Percentiles rank a stretch among this genome's conserved stretches.
These are phyloP conservation scores for Edolisoma coerulescens DNA, from an alignment of 2,113 vertebrate species.

Conservation along the genomic window DNA sequence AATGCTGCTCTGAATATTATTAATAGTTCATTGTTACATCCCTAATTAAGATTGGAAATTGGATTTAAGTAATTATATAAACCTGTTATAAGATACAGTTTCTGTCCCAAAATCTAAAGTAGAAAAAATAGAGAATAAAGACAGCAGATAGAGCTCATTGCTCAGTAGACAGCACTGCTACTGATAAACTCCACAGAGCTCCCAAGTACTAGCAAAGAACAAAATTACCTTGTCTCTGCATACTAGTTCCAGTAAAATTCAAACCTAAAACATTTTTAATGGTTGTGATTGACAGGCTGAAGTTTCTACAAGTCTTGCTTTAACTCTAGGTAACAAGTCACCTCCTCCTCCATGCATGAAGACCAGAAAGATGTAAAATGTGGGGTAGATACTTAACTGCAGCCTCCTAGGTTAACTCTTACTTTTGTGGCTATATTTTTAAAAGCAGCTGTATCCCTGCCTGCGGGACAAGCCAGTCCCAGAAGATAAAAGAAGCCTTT, in stretches of 20 bases:
- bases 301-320: background rate
- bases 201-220: background rate
- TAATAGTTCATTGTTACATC: background rate
- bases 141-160: background rate
- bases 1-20: conserved; percentile 15
- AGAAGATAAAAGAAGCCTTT: background rate
- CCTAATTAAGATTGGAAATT: conserved; percentile 11
- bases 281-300: background rate
- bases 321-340: background rate
- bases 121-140: background rate
- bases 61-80: background rate
- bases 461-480: background rate
- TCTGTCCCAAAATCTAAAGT: background rate
- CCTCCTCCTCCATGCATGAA: background rate
- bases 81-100: background rate
- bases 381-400: background rate
- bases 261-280: background rate
- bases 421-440: background rate
- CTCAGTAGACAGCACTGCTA: background rate
- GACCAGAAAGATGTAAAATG: background rate
- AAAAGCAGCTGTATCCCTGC: background rate
- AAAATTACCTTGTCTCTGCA: background rate
- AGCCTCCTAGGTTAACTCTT: background rate
- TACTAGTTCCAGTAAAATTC: background rate
- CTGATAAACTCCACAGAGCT: background rate